phyloP scores from a whole-genome alignment of 2,888 invertebrate genomes.

The Ormia ochracea region DNA sequence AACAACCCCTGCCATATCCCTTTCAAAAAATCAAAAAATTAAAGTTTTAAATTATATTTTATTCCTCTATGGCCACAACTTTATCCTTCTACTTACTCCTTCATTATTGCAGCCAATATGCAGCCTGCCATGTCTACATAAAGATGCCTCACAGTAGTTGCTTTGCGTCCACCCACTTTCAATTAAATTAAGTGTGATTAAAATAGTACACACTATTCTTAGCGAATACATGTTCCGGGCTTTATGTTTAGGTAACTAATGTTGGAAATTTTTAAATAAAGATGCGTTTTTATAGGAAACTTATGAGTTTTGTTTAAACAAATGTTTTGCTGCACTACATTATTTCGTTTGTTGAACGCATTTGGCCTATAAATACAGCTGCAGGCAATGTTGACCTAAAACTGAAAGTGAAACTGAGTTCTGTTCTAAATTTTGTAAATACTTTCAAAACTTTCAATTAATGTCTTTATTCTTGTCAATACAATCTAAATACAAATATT shows the following conservation, averaged over 20 bases:
- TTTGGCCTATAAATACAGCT: background rate
- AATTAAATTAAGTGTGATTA: background rate
- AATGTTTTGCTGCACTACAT: background rate
- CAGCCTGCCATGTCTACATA: background rate
- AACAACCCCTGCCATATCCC: background rate
- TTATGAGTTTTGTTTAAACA: background rate
- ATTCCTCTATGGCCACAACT: background rate
- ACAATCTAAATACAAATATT: background rate
- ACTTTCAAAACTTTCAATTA: no score
- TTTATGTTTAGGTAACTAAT: background rate
- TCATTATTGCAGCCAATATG: slow-evolving; percentile 54
- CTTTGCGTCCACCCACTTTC: background rate
- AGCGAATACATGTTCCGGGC: background rate
- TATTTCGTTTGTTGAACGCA: background rate
- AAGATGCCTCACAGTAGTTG: background rate
- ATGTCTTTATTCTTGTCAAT: background rate
- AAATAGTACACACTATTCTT: background rate
- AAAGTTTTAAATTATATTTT: no score
- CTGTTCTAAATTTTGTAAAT: background rate
- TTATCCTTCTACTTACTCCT: slow-evolving; percentile 42
- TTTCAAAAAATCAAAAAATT: background rate
- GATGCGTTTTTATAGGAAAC: background rate
- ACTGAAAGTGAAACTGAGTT: background rate
- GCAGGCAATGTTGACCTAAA: background rate
- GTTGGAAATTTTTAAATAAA: background rate